Conservation (phyloP, 2,888 invertebrate genomes). For the Tetranychus truncatus region DNA sequence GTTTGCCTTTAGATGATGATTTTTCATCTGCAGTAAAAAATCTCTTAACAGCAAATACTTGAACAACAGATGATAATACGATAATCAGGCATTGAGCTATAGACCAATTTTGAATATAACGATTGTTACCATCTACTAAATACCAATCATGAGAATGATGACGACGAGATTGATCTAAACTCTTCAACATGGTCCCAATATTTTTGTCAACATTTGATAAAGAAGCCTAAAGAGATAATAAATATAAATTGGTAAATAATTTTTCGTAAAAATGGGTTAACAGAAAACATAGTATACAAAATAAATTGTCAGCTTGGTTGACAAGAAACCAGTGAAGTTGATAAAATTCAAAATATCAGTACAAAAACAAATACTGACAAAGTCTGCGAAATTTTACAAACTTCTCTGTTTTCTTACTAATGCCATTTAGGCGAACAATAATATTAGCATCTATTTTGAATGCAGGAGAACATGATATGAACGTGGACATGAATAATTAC, state of each 20-base stretch:
- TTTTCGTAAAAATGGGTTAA: too few relatives aligned
- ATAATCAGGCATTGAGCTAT: slow-evolving; percentile 66
- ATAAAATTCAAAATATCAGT: not conserved
- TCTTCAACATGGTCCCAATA: slow-evolving; percentile 46
- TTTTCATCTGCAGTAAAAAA: slow-evolving; percentile 53
- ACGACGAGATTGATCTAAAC: slow-evolving; percentile 59
- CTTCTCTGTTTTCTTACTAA: too few relatives aligned
- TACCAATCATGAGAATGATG: slow-evolving; percentile 65
- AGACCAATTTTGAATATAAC: slow-evolving; percentile 62
- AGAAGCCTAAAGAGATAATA: too few relatives aligned
- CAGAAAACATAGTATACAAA: too few relatives aligned
- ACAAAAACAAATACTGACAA: not conserved
- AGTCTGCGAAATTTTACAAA: too few relatives aligned
- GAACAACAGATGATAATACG: slow-evolving; percentile 52
- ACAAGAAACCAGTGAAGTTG: too few relatives aligned
- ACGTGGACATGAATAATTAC: slow-evolving; percentile 38
- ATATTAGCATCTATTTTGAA: too few relatives aligned
- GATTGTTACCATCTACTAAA: slow-evolving; percentile 57
- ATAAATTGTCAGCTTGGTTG: too few relatives aligned
- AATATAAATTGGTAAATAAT: not conserved
- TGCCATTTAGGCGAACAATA: too few relatives aligned
- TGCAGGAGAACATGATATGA: too few relatives aligned
- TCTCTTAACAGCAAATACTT: slow-evolving; percentile 73
- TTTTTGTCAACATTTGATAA: slow-evolving; percentile 12
- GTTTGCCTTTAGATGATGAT: slow-evolving; percentile 24